These are phyloP conservation scores for Eupleurogrammus muticus DNA, from an alignment of 2,797 vertebrate species.

Conservation along the genomic window DNA sequence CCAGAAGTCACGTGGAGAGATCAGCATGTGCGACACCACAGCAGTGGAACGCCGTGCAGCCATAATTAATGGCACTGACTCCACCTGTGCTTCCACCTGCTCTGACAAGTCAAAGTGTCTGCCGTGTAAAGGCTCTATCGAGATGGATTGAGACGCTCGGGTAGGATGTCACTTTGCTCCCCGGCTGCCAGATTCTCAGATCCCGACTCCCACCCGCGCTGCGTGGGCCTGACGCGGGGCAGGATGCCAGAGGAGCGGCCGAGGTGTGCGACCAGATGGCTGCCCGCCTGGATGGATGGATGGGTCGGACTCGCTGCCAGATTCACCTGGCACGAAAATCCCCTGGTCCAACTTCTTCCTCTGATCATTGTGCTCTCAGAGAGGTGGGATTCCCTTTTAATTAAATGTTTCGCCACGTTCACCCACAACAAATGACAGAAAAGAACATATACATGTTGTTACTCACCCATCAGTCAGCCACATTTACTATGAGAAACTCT, in stretches of 20 bases:
- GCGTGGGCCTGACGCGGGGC: background rate
- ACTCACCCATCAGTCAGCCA: too few relatives aligned
- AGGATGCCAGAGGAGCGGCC: constrained; percentile 24
- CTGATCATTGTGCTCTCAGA: background rate
- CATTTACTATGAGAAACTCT: too few relatives aligned
- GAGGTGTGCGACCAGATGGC: background rate
- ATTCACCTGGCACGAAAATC: constrained; percentile 1
- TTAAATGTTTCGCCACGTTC: constrained; percentile 1
- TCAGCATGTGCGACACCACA: too few relatives aligned
- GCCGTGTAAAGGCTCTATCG: background rate
- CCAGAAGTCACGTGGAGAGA: too few relatives aligned
- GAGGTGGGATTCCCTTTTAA: constrained; percentile 2
- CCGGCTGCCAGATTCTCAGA: constrained; percentile 5
- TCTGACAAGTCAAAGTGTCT: too few relatives aligned
- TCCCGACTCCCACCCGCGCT: constrained; percentile 10
- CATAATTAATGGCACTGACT: too few relatives aligned
- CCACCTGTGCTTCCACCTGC: too few relatives aligned
- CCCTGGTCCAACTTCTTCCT: background rate
- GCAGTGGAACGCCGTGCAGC: too few relatives aligned
- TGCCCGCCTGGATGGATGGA: too few relatives aligned
- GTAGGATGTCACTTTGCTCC: background rate
- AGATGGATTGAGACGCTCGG: background rate
- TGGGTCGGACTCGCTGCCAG: background rate
- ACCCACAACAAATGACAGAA: background rate
- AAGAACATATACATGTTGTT: background rate